Percentiles rank a stretch among this genome's conserved stretches.
These are phyloP conservation scores for Carcinoscorpius rotundicauda DNA, from an alignment of 1,140 invertebrate species.

Conservation along the genomic window DNA sequence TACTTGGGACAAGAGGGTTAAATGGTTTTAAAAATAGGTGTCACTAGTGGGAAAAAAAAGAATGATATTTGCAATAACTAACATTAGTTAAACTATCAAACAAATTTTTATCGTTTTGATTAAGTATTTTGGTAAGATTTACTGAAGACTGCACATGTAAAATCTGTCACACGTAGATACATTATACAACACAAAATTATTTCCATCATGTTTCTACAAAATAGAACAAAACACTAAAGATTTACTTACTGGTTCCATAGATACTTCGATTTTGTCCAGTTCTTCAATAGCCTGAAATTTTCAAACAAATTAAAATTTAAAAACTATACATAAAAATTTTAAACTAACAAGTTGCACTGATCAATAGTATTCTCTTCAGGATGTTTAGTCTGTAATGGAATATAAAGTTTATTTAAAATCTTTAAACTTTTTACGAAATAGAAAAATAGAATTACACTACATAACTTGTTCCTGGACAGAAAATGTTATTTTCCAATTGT, in stretches of 20 bases:
- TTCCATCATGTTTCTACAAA: no score
- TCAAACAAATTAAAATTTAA: conserved; percentile 1
- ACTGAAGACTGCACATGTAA: no score
- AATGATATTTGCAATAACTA: background rate
- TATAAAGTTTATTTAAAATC: no score
- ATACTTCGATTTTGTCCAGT: conserved; percentile 26
- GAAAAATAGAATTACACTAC: background rate
- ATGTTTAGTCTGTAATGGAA: no score
- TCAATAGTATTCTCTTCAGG: no score
- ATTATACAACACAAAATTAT: no score
- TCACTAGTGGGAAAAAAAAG: background rate
- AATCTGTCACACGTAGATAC: no score
- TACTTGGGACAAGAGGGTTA: no score
- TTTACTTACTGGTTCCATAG: conserved; percentile 12
- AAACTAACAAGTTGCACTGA: no score
- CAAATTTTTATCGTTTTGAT: conserved; percentile 1
- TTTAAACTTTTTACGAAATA: background rate
- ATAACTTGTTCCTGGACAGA: background rate
- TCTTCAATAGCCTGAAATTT: conserved; percentile 20
- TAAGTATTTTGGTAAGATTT: no score
- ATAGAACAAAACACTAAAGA: background rate
- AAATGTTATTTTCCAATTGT: no score
- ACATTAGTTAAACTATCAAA: background rate
- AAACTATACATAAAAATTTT: background rate
- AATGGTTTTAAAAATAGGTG: no score